A percentile compares a stretch with the other conserved stretches of the same genome.
These are phyloP conservation scores for Solea solea DNA, from an alignment of 2,113 vertebrate species.

Conservation along the genomic window DNA sequence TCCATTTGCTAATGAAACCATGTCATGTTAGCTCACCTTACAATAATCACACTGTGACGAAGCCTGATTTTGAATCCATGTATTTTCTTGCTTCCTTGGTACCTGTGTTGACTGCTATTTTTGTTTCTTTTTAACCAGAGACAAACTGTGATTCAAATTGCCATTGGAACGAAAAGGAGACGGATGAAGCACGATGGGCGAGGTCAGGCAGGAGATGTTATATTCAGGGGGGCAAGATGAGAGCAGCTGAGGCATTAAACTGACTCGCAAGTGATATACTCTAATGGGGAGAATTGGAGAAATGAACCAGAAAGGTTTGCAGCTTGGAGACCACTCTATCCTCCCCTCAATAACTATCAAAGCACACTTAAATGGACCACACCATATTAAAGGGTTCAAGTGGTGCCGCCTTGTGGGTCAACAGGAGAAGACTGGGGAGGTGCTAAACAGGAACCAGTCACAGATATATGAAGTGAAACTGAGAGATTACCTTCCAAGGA, in stretches of 20 bases:
- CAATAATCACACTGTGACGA: background rate
- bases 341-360: slow-evolving; percentile 56
- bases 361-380: slow-evolving; percentile 37
- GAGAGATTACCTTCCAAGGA: background rate
- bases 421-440: slow-evolving; percentile 6
- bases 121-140: background rate
- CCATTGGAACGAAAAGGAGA: background rate
- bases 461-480: background rate
- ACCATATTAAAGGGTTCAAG: slow-evolving; percentile 37
- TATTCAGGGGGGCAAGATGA: slow-evolving; percentile 27
- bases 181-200: background rate
- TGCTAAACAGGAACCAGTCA: slow-evolving; percentile 11
- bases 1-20: background rate
- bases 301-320: slow-evolving; percentile 42
- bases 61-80: background rate
- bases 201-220: slow-evolving; percentile 30
- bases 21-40: background rate
- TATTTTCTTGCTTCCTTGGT: background rate
- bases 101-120: background rate
- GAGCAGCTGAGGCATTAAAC: slow-evolving; percentile 12
- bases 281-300: slow-evolving; percentile 34
- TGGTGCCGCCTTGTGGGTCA: slow-evolving; percentile 27
- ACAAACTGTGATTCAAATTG: background rate
- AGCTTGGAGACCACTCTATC: slow-evolving; percentile 52
- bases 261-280: slow-evolving; percentile 46